A percentile compares a stretch with the other conserved stretches of the same genome.
Conservation (phyloP, 37 sponge, comb jelly and placozoan species). For the Cliona cf. orientalis region DNA sequence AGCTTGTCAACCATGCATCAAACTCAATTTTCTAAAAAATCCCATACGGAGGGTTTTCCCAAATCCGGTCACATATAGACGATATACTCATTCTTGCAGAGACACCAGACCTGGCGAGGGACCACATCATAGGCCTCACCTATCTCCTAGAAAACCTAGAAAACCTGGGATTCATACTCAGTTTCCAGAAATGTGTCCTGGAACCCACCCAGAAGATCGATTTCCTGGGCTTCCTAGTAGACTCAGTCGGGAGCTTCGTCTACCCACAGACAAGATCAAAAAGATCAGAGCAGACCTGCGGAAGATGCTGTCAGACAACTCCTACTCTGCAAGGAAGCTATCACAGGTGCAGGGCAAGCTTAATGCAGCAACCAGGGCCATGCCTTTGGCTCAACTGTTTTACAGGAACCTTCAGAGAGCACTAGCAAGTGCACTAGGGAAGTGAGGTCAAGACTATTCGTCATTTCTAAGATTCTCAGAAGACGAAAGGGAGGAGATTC, state of each 20-base stretch:
- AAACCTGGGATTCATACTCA: no score
- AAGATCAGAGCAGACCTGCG: background rate
- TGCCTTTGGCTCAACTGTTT: conserved; percentile 25
- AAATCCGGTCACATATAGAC: no score
- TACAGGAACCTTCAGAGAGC: conserved; percentile 19
- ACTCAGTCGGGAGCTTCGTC: background rate
- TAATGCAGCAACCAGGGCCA: background rate
- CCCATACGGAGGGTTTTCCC: no score
- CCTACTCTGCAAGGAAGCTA: background rate
- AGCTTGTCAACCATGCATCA: no score
- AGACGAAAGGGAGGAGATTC: conserved; percentile 9
- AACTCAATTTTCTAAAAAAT: no score
- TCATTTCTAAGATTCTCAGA: background rate
- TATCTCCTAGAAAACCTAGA: conserved; percentile 5
- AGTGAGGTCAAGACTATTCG: background rate
- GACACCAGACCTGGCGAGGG: no score
- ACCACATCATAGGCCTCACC: conserved; percentile 26
- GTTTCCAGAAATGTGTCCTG: background rate
- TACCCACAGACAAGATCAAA: conserved; percentile 6
- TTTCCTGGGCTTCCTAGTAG: no score
- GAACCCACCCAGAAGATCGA: conserved; percentile 7
- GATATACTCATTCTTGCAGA: no score
- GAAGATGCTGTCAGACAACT: background rate
- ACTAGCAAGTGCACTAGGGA: background rate
- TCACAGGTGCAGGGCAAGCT: conserved; percentile 17